Evolutionary conservation across 2,888 invertebrate genomes (phyloP).

Genomic region (Cheilosia vernalis): DNA sequence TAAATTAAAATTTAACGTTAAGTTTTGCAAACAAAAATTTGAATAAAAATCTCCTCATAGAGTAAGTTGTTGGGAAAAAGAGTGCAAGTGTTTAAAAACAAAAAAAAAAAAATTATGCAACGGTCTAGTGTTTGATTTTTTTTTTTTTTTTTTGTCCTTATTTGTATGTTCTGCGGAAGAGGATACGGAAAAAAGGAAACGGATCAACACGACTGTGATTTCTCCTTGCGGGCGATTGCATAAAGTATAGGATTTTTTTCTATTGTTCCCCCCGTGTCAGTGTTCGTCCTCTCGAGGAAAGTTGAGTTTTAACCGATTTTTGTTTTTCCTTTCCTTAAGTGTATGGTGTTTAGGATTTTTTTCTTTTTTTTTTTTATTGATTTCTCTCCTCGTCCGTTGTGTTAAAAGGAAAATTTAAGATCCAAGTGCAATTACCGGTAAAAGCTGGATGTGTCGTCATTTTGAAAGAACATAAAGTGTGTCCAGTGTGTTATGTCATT

Average conservation of each 20-base stretch:
- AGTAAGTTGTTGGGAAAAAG: not conserved
- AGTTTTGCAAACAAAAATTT: slow-evolving; percentile 21
- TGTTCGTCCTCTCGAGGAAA: slow-evolving; percentile 29
- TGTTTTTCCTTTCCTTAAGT: slow-evolving; percentile 4
- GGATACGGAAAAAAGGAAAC: slow-evolving; percentile 49
- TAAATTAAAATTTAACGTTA: slow-evolving; percentile 31
- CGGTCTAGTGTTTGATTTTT: slow-evolving; percentile 39
- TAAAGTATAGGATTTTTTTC: slow-evolving; percentile 50
- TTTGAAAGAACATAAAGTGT: slow-evolving; percentile 13
- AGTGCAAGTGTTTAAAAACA: slow-evolving; percentile 1
- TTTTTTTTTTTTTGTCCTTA: slow-evolving; percentile 44
- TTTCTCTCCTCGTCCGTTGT: slow-evolving; percentile 12
- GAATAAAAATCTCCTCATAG: slow-evolving; percentile 5
- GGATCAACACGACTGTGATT: slow-evolving; percentile 46
- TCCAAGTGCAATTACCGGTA: slow-evolving; percentile 49
- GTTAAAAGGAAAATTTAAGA: not conserved
- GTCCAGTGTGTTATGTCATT: slow-evolving; percentile 70
- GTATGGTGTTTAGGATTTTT: slow-evolving; percentile 3
- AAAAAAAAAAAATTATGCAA: slow-evolving; percentile 57
- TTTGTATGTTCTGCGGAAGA: slow-evolving; percentile 51
- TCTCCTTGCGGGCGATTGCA: slow-evolving; percentile 58
- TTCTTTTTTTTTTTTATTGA: slow-evolving; percentile 14
- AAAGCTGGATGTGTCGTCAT: slow-evolving; percentile 12
- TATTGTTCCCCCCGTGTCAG: slow-evolving; percentile 16
- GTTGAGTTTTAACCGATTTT: slow-evolving; percentile 38